A percentile compares a stretch with the other conserved stretches of the same genome.
phyloP scores from a whole-genome alignment of 2,888 invertebrate species.

The Koerneria pararmatus region DNA sequence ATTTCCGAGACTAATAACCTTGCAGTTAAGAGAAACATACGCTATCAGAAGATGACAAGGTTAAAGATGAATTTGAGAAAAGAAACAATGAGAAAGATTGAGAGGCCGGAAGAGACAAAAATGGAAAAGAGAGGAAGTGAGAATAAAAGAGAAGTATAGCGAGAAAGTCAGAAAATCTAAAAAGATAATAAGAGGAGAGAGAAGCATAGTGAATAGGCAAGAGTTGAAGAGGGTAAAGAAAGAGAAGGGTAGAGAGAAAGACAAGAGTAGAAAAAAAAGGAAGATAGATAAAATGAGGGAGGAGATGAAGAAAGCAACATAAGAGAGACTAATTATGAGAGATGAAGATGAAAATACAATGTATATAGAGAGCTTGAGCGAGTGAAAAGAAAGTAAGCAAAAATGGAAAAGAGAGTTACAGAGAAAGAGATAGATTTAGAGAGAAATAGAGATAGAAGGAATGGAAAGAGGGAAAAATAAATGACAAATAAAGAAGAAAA shows the following conservation, averaged over 20 bases:
- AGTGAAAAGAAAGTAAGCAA: background rate
- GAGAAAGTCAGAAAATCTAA: background rate
- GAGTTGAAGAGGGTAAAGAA: background rate
- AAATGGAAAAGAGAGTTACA: constrained; percentile 21
- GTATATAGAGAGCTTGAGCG: background rate
- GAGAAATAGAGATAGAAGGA: background rate
- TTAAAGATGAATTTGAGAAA: too few species aligned
- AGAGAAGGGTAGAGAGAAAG: background rate
- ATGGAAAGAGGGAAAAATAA: background rate
- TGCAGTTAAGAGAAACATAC: too few species aligned
- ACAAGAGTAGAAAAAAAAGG: background rate
- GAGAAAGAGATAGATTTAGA: background rate
- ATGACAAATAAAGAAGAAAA: background rate
- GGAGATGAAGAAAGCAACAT: too few species aligned
- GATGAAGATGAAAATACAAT: background rate
- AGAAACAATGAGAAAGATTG: too few species aligned
- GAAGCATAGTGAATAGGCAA: background rate
- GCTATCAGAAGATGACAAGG: too few species aligned
- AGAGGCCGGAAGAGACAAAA: too few species aligned
- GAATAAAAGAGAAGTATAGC: background rate
- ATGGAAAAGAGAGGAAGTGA: background rate
- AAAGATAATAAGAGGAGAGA: background rate
- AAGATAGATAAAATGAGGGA: background rate
- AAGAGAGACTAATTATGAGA: background rate
- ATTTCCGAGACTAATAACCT: too few species aligned